Evolutionary conservation across 2,888 invertebrate species (phyloP).

Genomic region (Andrena hattorfiana): DNA sequence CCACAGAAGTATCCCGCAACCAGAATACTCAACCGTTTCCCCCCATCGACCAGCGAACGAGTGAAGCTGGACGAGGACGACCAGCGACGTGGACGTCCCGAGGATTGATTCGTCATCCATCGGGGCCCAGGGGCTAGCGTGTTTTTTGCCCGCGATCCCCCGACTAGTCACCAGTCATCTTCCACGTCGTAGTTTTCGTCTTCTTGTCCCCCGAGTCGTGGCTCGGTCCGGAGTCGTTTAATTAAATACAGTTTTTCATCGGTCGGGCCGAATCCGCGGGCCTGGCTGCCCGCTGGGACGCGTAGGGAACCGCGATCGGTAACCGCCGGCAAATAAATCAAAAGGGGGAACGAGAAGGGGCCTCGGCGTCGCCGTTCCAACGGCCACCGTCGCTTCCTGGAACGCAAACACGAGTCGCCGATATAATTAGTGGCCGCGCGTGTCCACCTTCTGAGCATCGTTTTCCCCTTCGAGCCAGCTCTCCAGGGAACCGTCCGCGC

Average conservation of each 20-base stretch:
- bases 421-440: constrained; percentile 82
- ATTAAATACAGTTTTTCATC: constrained; percentile 82
- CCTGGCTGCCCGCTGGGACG: constrained; percentile 53
- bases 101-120: constrained; percentile 76
- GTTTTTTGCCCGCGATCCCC: constrained; percentile 79
- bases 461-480: constrained; percentile 47
- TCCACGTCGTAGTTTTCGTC: constrained; percentile 69
- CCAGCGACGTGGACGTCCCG: constrained; percentile 34
- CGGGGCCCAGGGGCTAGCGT: constrained; percentile 56
- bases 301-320: constrained; percentile 47
- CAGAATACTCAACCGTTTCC: background rate
- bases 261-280: constrained; percentile 62
- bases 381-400: constrained; percentile 80
- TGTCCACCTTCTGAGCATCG: constrained; percentile 67
- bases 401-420: constrained; percentile 78
- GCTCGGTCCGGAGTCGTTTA: constrained; percentile 72
- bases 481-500: constrained; percentile 14
- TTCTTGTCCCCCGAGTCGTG: constrained; percentile 45
- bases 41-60: constrained; percentile 12
- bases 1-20: constrained; percentile 1
- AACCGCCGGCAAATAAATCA: constrained; percentile 67
- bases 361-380: constrained; percentile 62
- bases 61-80: constrained; percentile 33
- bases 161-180: constrained; percentile 73
- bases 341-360: constrained; percentile 49